Evolutionary conservation across 2,797 vertebrate species (phyloP), one percentile per base, ranked within the genome.

Genomic region (Acanthiza pusilla): DNA sequence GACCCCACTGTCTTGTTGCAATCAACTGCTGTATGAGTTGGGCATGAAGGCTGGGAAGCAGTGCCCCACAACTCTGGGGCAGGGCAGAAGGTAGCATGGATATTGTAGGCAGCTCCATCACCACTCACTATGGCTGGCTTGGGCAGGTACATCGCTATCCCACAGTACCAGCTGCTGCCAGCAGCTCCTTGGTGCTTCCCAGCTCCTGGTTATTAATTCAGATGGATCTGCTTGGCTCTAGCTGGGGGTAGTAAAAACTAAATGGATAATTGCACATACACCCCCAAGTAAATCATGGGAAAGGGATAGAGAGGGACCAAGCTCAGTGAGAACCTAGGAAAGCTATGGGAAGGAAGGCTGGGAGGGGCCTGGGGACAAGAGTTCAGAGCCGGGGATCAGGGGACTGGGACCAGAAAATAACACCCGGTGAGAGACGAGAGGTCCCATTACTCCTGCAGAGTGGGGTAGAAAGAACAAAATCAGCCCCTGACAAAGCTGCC

Each of bases 21-120:
- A 10, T 21, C 53, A 26, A 0, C 20, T 48, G 40, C 32, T 10
- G 0, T 17, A 48, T 32, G 6, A 16, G 5, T 32, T 63, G 23
- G 43, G 14, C 9, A 14, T 30, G 36, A 48, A 32, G 32, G 38
- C 15, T 58, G 70, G 19, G 58, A 74, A 61, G 54, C 51, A 58
- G 22, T 43, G 21, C 14, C 38, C 30, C 42, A 13, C 57, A 61
- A 6, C 17, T 18, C 45, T 45, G 45, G 27, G 51, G 16, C 36
- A 71, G 51, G 42, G 13, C 38, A 38, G 42, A 81, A 12, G 19
- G 26, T 15, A 63, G 45, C 6, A 0, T 0, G 3, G 68, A 21
- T 77, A 68, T 42, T 22, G 26, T n/a, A 74, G 16, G 57, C 50
- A 67, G 29, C 43, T 82, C 53, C 1, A 3, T 27, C 29, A 38